These are phyloP conservation scores for Scopus umbretta DNA, from an alignment of 2,113 vertebrate species.

Conservation along the genomic window DNA sequence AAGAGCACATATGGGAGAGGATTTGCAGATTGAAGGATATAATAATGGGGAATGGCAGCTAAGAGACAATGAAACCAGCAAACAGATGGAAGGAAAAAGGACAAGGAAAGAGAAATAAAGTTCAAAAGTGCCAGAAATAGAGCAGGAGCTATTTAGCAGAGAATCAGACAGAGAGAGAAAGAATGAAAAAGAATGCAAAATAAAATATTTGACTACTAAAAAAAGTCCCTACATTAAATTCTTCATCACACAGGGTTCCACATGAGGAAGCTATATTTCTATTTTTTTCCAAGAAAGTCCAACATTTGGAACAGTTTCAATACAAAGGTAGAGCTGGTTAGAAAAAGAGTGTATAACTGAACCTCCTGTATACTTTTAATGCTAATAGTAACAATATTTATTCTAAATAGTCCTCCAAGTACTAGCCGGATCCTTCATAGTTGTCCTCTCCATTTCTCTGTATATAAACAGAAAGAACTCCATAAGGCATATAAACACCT, in stretches of 20 bases:
- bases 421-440: not conserved
- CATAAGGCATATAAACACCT: constrained; percentile 55
- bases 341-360: not conserved
- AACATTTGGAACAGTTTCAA: not conserved
- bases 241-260: not conserved
- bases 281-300: not conserved
- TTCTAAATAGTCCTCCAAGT: not conserved
- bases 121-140: constrained; percentile 34
- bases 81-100: constrained; percentile 29
- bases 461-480: constrained; percentile 36
- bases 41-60: constrained; percentile 39
- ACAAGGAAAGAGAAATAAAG: constrained; percentile 22
- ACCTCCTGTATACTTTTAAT: not conserved
- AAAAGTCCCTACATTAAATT: not conserved
- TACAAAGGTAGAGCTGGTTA: not conserved
- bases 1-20: not conserved
- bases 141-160: not conserved
- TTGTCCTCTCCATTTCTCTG: not conserved
- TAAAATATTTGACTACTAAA: not conserved
- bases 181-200: not conserved
- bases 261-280: not conserved
- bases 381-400: not conserved
- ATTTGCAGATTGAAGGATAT: constrained; percentile 36
- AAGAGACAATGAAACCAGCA: constrained; percentile 30
- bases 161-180: not conserved